These are phyloP conservation scores for Boloria selene DNA, from an alignment of 2,888 invertebrate species.

Conservation along the genomic window DNA sequence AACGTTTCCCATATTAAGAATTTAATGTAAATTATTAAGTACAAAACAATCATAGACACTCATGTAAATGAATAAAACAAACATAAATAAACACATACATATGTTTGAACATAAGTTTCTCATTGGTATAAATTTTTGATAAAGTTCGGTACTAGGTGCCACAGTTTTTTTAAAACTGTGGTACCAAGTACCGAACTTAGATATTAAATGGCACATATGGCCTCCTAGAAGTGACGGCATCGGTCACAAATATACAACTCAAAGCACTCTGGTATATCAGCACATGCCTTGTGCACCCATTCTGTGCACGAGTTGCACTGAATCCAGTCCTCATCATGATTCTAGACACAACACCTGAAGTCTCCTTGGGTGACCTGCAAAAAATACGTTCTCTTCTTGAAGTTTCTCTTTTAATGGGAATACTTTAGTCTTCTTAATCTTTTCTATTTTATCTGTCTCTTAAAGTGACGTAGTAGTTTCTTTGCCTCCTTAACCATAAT, in stretches of 20 bases:
- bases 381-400: conserved; percentile 2
- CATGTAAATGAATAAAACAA: conserved; percentile 23
- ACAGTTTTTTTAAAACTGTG: no score
- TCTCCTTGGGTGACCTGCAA: conserved; percentile 30
- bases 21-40: conserved; percentile 12
- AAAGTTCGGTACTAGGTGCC: no score
- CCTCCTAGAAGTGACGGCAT: conserved; percentile 26
- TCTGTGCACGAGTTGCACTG: conserved; percentile 33
- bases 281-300: conserved; percentile 37
- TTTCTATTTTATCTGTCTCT: no score
- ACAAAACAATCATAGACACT: conserved; percentile 14
- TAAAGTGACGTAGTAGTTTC: no score
- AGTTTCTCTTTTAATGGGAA: no score
- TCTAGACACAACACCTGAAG: not conserved
- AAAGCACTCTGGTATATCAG: conserved; percentile 38
- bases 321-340: conserved; percentile 33
- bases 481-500: no score
- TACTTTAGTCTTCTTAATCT: no score
- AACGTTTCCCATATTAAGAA: conserved; percentile 10
- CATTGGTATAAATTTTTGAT: conserved; percentile 5
- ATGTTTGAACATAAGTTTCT: conserved; percentile 9
- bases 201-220: conserved; percentile 22
- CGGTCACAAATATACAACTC: conserved; percentile 36
- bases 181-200: conserved; percentile 35
- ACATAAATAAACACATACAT: conserved; percentile 11